Evolutionary conservation across 1,140 invertebrate genomes (phyloP), one percentile per base, ranked within the genome.

Genomic region (Magallana ariakensis): DNA sequence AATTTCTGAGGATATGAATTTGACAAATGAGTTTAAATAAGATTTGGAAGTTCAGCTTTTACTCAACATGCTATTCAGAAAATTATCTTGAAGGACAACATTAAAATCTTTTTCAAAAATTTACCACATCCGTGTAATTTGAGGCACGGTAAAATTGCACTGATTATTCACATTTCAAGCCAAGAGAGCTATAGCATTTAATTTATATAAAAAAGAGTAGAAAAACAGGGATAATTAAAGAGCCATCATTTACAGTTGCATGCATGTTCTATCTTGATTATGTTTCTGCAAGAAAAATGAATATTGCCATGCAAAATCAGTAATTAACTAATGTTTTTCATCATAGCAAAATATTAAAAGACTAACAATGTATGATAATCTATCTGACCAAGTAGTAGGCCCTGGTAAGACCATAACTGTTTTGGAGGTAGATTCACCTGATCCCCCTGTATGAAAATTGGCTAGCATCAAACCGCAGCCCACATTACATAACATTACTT

Each of bases 251-350:
- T 11, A 19, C 10, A 33, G 66, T 13, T 75, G 66, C 22, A 75
- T 75, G 66, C 66, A 75, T 75, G 66, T 75, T 33, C 22, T 75
- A 26, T 75, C 66, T 11, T 75, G 66, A 75, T 75, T 75, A 33
- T 75, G 22, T 70, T 19, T 33, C 66, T 75, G 22, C 15, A 26
- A 19, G 33, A 33, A 2, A 75, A 75, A 70, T 70, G 66, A 11
- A 19, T 19, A 19, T 26, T 75, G 66, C 66, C 66, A 75, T 75
- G 66, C 66, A 75, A 75, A 75, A 75, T 26, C 22, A 26, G 66
- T 75, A 13, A 75, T 75, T 26, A 75, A 11, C 22, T 75, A 46
- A 75, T 75, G 66, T 9, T 26, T 26, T 26, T 75, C 26, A 75
- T 75, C 11, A 26, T 19, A 75, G 22, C 19, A 75, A 75, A 75